Evolutionary conservation across 2,888 invertebrate species (phyloP), one percentile per base, ranked within the genome.

Genomic region (Sinelater perroti): DNA sequence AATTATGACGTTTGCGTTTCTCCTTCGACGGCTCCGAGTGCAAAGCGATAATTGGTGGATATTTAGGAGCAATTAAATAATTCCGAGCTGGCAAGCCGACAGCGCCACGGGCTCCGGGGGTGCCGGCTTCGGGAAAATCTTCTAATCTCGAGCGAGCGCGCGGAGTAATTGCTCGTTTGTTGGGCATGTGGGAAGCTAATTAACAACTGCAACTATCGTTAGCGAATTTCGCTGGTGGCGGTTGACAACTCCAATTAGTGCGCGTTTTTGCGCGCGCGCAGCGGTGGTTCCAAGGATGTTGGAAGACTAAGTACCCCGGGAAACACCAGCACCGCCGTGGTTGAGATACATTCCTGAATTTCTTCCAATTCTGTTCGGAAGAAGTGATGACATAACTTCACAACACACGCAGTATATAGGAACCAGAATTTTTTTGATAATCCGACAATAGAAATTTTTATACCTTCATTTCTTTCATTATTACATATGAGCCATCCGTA

Each of bases 101-200:
- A n/a, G n/a, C n/a, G n/a, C n/a, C n/a, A n/a, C n/a, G n/a, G n/a
- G n/a, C n/a, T n/a, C n/a, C n/a, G n/a, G n/a, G n/a, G n/a, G n/a
- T n/a, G n/a, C n/a, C n/a, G n/a, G n/a, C n/a, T n/a, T n/a, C n/a
- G n/a, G n/a, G n/a, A n/a, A n/a, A n/a, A 5, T 14, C n/a, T 33
- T 33, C 16, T 33, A 10, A 33, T 1, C 13, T 10, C 7, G 7
- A 11, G 16, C 33, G 33, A 33, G 20, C 20, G 11, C 6, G 21
- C 18, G 17, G 18, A 10, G 18, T 38, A 38, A 38, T 38, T 38
- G 10, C n/a, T 38, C 13, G 21, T 38, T 38, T 20, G 7, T 11
- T 38, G 11, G 1, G 21, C 38, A 38, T 20, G 38, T 38, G 20
- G 38, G 38, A 18, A 10, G 38, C 20, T 38, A 38, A 38, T 38